A percentile compares a stretch with the other conserved stretches of the same genome.
phyloP scores from a whole-genome alignment of 2,113 vertebrate genomes.

The Propithecus coquereli region DNA sequence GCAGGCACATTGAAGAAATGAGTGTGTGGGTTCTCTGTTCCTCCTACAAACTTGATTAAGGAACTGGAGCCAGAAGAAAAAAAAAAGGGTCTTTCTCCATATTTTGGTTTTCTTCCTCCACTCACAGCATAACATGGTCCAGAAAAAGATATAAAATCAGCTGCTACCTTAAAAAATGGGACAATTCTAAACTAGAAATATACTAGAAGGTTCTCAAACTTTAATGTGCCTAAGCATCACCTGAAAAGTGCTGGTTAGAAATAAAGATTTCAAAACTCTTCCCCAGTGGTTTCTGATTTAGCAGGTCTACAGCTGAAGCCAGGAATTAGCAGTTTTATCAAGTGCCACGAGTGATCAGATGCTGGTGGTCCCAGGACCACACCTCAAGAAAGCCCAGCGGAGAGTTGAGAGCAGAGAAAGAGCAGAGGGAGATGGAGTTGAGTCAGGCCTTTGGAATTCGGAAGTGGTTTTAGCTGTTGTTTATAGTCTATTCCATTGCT shows the following conservation, averaged over 20 bases:
- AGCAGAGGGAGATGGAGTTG: neutral
- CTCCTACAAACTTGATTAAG: neutral
- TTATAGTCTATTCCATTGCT: slow-evolving; percentile 36
- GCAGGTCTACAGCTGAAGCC: neutral
- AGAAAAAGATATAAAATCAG: neutral
- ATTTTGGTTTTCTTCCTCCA: neutral
- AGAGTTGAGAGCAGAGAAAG: neutral
- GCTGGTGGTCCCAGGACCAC: neutral
- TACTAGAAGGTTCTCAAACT: neutral
- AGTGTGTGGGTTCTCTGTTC: neutral
- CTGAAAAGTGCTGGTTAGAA: neutral
- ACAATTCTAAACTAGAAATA: neutral
- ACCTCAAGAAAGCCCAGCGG: neutral
- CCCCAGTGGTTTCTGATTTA: neutral
- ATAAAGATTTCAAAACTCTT: neutral
- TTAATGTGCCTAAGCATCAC: neutral
- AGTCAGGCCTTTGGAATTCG: slow-evolving; percentile 60
- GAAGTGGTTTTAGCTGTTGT: slow-evolving; percentile 40
- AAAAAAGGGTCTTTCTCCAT: neutral
- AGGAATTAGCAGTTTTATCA: neutral
- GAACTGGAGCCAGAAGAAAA: neutral
- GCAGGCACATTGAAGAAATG: neutral
- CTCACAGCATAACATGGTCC: neutral
- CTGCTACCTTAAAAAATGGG: neutral
- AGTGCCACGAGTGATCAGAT: neutral